Evolutionary conservation across 2,888 invertebrate species (phyloP).

Genomic region (Orgyia antiqua): DNA sequence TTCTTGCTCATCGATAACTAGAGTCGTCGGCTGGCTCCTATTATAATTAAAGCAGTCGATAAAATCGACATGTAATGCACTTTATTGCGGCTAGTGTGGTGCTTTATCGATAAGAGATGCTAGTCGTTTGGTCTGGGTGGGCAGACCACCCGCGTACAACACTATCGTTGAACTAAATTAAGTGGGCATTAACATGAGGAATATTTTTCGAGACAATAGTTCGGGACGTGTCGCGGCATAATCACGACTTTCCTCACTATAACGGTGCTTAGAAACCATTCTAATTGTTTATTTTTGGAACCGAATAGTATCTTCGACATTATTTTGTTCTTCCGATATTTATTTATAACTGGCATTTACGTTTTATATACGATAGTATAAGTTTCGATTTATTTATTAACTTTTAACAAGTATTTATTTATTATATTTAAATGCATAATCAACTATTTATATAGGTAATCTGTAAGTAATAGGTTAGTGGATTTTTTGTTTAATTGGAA

Average conservation of each 20-base stretch:
- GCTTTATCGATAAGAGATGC: slow-evolving; percentile 45
- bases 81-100: slow-evolving; percentile 48
- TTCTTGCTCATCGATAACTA: slow-evolving; percentile 44
- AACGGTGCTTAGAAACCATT: slow-evolving; percentile 1
- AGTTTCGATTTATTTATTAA: no score
- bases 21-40: slow-evolving; percentile 43
- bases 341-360: no score
- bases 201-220: slow-evolving; percentile 42
- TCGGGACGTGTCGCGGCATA: slow-evolving; percentile 25
- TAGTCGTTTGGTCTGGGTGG: slow-evolving; percentile 38
- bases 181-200: slow-evolving; percentile 47
- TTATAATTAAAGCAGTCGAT: slow-evolving; percentile 57
- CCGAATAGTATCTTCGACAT: background rate
- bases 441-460: no score
- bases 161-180: slow-evolving; percentile 43
- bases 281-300: slow-evolving; percentile 16
- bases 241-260: slow-evolving; percentile 17
- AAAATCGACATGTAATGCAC: slow-evolving; percentile 56
- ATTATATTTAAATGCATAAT: no score
- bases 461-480: no score
- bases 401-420: no score
- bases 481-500: no score
- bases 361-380: no score
- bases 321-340: no score
- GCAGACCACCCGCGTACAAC: slow-evolving; percentile 51